These are phyloP conservation scores for Drosophila mayri DNA, from an alignment of 1,140 invertebrate species.

Conservation along the genomic window DNA sequence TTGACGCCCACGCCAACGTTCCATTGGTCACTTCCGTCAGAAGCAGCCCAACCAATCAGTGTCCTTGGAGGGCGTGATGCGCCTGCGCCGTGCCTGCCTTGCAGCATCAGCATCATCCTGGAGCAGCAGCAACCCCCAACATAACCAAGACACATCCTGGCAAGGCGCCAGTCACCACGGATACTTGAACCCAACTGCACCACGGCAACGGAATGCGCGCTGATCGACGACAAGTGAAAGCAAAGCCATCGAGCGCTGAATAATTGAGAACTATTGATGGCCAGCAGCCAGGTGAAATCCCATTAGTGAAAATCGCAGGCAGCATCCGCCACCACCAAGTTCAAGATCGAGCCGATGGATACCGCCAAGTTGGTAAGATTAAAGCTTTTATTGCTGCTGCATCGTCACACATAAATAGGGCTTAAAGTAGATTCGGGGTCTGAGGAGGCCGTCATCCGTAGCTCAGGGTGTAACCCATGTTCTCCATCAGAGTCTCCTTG, in stretches of 20 bases:
- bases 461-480: conserved; percentile 93
- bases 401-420: conserved; percentile 52
- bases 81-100: conserved; percentile 44
- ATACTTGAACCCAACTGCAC: conserved; percentile 59
- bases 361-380: conserved; percentile 76
- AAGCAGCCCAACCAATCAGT: conserved; percentile 42
- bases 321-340: conserved; percentile 44
- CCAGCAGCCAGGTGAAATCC: conserved; percentile 60
- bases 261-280: conserved; percentile 76
- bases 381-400: conserved; percentile 71
- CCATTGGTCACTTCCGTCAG: conserved; percentile 40
- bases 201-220: conserved; percentile 59
- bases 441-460: conserved; percentile 87
- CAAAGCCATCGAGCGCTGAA: conserved; percentile 57
- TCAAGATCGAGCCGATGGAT: conserved; percentile 65
- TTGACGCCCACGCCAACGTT: conserved; percentile 17
- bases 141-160: conserved; percentile 7
- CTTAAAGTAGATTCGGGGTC: conserved; percentile 12
- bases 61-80: conserved; percentile 45
- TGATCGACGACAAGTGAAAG: conserved; percentile 57
- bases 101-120: conserved; percentile 53
- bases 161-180: conserved; percentile 60
- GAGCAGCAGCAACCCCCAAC: conserved; percentile 48
- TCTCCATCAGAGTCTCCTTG: conserved; percentile 93
- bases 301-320: conserved; percentile 55